phyloP scores from a whole-genome alignment of 2,888 invertebrate species.

The Thalpophila matura region DNA sequence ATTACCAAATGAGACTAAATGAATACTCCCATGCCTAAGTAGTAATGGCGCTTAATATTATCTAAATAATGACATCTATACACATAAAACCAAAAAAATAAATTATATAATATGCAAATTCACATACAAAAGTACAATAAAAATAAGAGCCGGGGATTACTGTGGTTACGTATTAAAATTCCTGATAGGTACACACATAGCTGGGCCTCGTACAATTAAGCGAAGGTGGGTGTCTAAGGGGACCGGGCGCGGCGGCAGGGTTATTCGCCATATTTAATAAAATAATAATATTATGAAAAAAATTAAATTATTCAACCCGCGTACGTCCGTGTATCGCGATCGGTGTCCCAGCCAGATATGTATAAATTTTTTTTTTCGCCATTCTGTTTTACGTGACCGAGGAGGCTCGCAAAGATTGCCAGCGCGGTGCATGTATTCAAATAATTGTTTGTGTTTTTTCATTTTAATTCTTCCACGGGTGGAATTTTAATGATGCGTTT shows the following conservation, averaged over 20 bases:
- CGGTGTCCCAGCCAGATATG: slow-evolving; percentile 85
- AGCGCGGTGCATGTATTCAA: slow-evolving; percentile 78
- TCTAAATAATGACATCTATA: slow-evolving; percentile 10
- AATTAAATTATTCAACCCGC: slow-evolving; percentile 87
- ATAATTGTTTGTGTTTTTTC: slow-evolving; percentile 82
- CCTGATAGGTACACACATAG: slow-evolving; percentile 78
- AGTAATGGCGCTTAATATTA: neutral
- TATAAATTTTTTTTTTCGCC: slow-evolving; percentile 77
- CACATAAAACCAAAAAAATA: slow-evolving; percentile 66
- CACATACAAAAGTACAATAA: slow-evolving; percentile 79
- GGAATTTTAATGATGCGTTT: slow-evolving; percentile 77
- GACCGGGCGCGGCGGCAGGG: slow-evolving; percentile 62
- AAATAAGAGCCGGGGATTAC: slow-evolving; percentile 81
- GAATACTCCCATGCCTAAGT: neutral
- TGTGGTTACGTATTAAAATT: slow-evolving; percentile 82
- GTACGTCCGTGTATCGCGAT: slow-evolving; percentile 87
- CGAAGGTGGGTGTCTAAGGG: slow-evolving; percentile 77
- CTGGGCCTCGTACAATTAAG: slow-evolving; percentile 77
- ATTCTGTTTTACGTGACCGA: slow-evolving; percentile 86
- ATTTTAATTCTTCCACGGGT: slow-evolving; percentile 69
- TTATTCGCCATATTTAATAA: slow-evolving; percentile 84
- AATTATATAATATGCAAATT: slow-evolving; percentile 80
- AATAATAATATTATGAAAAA: slow-evolving; percentile 81
- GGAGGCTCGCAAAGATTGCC: slow-evolving; percentile 82
- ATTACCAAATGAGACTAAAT: too few relatives aligned